Base-by-base conservation (phyloP, 2,888 invertebrate genomes). In the Galerucella pusilla region DNA sequence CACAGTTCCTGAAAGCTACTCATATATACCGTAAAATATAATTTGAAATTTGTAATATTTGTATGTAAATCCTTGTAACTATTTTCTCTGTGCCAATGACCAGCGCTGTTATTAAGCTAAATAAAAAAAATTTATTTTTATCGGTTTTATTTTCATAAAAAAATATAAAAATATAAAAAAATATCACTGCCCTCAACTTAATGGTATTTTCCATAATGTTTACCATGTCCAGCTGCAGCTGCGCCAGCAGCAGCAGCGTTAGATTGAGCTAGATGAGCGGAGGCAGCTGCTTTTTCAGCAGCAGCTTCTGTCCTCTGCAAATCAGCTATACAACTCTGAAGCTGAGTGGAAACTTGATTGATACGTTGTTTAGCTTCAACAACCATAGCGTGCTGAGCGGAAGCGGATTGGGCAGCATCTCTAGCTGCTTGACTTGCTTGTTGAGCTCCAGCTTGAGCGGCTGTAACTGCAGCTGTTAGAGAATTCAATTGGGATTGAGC, bases 291-390 rank as follows among this genome's bases (percentile, higher is more conserved):
- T 82, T 92, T 92, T 72, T 91, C 88, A 0, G 93, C 92, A 4
- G 93, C 92, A 0, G 90, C 85, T 83, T 93, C 92, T 0, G 94
- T 93, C 3, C 92, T 92, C 77, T 92, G 92, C 83, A 92, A 93
- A 85, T 93, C 94, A 75, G 92, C 87, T 45, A 92, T 90, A 64
- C 93, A 92, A 1, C 91, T 90, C 74, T 90, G 90, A 12, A 93
- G 88, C 81, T 93, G 93, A n/a, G 92, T 91, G 72, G 91, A 90
- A 14, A 92, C 87, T 2, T 92, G 89, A 77, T 90, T 89, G 16
- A 92, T 87, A 20, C 92, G 87, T 78, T 92, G 91, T 73, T 93
- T 90, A 0, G 94, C 93, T 20, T 92, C 92, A 52, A 71, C 65
- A 0, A 81, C 79, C 81, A 81, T 80, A 11, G 80, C 71, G 61